Percentiles rank a stretch among this genome's conserved stretches.
Conservation (phyloP, 2,797 vertebrate genomes). For the Triplophysa bombifrons region DNA sequence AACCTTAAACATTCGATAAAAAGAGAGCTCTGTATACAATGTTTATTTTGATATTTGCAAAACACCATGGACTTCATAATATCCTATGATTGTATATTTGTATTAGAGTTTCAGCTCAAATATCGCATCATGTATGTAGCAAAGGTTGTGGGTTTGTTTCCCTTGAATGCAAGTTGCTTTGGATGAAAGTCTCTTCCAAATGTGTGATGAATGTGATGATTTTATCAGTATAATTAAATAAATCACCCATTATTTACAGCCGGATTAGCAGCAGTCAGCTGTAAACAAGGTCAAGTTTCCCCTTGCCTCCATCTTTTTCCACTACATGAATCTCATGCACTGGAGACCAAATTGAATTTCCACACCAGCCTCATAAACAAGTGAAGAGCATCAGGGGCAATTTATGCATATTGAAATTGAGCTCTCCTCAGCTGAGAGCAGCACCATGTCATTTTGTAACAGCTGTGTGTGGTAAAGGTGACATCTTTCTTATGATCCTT, state of each 20-base stretch:
- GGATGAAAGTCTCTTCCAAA: too few relatives aligned
- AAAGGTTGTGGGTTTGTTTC: too few relatives aligned
- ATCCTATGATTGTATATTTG: too few relatives aligned
- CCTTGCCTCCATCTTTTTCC: constrained; percentile 46
- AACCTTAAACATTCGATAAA: too few relatives aligned
- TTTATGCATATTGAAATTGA: constrained; percentile 57
- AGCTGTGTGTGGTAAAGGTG: constrained; percentile 53
- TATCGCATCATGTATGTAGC: too few relatives aligned
- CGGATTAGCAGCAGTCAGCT: constrained; percentile 31
- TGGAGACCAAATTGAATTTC: constrained; percentile 59
- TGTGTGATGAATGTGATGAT: too few relatives aligned
- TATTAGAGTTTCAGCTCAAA: too few relatives aligned
- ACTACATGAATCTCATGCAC: constrained; percentile 56
- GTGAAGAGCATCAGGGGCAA: constrained; percentile 50
- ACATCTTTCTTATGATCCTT: constrained; percentile 40
- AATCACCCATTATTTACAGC: constrained; percentile 27
- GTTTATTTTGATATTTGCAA: constrained; percentile 7
- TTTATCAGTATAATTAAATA: not conserved
- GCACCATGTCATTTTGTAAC: constrained; percentile 60
- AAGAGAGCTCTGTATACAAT: constrained; percentile 1
- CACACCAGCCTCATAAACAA: constrained; percentile 54
- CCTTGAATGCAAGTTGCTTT: too few relatives aligned
- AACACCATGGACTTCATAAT: not conserved
- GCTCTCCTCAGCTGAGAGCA: constrained; percentile 50
- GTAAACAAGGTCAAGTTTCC: constrained; percentile 54